phyloP scores from a whole-genome alignment of 2,888 invertebrate species.

The Apomyelois bistriatella region DNA sequence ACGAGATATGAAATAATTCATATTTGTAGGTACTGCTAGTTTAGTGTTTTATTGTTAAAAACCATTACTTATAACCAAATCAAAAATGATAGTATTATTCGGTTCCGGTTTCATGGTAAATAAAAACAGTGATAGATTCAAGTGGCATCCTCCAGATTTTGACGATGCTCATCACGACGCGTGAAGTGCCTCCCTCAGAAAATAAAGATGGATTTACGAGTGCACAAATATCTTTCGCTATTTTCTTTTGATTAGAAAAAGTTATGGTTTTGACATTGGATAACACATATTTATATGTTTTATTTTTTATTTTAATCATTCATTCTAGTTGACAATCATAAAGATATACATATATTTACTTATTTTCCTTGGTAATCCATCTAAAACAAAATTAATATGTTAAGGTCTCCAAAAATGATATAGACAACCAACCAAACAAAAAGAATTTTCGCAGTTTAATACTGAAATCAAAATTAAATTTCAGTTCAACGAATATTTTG shows the following conservation, averaged over 20 bases:
- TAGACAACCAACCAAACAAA: no score
- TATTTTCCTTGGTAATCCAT: no score
- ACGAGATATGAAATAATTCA: no score
- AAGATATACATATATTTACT: no score
- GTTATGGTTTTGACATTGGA: conserved; percentile 4
- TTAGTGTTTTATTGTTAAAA: background rate
- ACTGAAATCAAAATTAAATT: background rate
- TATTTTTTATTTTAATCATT: no score
- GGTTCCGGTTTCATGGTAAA: background rate
- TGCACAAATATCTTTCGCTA: conserved; percentile 2
- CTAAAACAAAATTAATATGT: no score
- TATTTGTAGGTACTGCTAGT: no score
- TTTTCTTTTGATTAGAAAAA: conserved; percentile 10
- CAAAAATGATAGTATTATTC: background rate
- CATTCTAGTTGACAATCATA: no score
- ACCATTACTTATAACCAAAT: background rate
- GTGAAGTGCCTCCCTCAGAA: conserved; percentile 4
- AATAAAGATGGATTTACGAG: conserved; percentile 10
- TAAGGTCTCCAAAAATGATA: no score
- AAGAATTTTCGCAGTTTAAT: background rate
- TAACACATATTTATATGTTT: background rate
- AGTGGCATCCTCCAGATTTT: conserved; percentile 2
- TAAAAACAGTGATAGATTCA: conserved; percentile 8
- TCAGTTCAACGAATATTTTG: background rate
- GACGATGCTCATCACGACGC: conserved; percentile 6